phyloP scores from a whole-genome alignment of 2,797 vertebrate genomes.

The Dermochelys coriacea region DNA sequence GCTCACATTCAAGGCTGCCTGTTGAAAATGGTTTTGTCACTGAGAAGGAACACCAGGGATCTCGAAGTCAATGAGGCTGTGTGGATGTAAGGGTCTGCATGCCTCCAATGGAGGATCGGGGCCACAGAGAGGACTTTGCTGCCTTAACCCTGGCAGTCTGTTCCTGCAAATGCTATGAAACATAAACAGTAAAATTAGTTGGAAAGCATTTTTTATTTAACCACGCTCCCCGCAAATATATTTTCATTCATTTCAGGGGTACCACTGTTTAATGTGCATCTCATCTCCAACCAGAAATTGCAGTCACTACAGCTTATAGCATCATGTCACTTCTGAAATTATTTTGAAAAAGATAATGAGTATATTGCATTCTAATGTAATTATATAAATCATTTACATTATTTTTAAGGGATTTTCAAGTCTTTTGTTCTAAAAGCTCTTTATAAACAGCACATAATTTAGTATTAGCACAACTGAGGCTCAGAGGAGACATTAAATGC shows the following conservation, averaged over 20 bases:
- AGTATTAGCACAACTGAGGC: constrained; percentile 40
- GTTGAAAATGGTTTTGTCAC: not conserved
- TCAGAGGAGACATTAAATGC: constrained; percentile 26
- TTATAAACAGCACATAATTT: not conserved
- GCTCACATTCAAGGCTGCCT: accelerated
- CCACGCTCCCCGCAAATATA: not conserved
- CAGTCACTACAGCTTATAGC: constrained; percentile 38
- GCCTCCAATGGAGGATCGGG: not conserved
- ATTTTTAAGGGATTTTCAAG: constrained; percentile 69
- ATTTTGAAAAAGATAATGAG: constrained; percentile 55
- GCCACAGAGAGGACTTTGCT: not conserved
- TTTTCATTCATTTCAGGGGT: not conserved
- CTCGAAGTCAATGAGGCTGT: not conserved
- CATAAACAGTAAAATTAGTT: not conserved
- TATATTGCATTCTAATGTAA: constrained; percentile 65
- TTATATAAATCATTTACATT: constrained; percentile 69
- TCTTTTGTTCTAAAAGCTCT: constrained; percentile 62
- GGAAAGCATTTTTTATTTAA: not conserved
- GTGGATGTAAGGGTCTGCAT: not conserved
- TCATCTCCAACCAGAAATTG: not conserved
- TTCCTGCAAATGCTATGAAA: not conserved
- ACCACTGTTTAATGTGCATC: not conserved
- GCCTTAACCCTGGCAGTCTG: not conserved
- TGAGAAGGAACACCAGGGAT: not conserved
- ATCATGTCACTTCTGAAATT: constrained; percentile 61